phyloP scores from a whole-genome alignment of 1,140 invertebrate species.

The Glossosoma conforme region DNA sequence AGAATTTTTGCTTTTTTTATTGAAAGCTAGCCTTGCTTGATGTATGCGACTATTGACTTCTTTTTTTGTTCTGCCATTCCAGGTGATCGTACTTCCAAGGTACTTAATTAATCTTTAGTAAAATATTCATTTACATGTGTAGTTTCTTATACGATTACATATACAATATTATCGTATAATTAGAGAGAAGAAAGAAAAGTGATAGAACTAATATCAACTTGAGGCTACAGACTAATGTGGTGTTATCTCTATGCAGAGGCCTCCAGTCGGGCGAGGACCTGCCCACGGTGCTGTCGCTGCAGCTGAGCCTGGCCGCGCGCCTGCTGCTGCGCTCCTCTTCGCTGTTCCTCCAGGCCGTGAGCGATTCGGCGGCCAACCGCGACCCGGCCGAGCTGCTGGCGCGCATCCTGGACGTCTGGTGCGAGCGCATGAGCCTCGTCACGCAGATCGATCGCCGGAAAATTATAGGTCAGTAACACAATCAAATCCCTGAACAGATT shows the following conservation, averaged over 20 bases:
- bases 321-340: constrained; percentile 70
- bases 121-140: no score
- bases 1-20: no score
- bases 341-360: constrained; percentile 62
- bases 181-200: constrained; percentile 17
- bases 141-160: background rate
- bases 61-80: no score
- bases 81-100: no score
- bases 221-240: no score
- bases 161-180: constrained; percentile 11
- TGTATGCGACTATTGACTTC: no score
- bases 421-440: constrained; percentile 73
- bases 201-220: no score
- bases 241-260: constrained; percentile 45
- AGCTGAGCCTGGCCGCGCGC: constrained; percentile 71
- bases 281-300: constrained; percentile 69
- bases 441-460: constrained; percentile 77
- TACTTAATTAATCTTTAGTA: background rate
- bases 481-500: no score
- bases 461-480: constrained; percentile 61
- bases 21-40: no score
- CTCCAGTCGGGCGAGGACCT: constrained; percentile 63
- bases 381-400: constrained; percentile 58
- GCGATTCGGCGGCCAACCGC: constrained; percentile 48
- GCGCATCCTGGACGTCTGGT: constrained; percentile 70